Percentiles rank a stretch among this genome's conserved stretches.
Evolutionary conservation across 2,888 invertebrate species (phyloP).

Genomic region (Linyphia triangularis): DNA sequence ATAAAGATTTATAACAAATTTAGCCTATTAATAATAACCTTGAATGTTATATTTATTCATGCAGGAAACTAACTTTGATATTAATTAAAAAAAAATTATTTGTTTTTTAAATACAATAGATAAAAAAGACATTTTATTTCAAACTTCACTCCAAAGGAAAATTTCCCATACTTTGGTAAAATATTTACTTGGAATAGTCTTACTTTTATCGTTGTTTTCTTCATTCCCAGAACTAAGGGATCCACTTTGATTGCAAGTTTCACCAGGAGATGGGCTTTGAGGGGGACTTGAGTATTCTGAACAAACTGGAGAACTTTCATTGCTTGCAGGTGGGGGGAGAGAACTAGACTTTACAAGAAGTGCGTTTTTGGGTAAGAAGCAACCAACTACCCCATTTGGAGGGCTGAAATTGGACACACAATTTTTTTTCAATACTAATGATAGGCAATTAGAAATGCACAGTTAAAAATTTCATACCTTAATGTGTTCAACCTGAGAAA

Average conservation of each 20-base stretch:
- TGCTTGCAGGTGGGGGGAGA: conserved; percentile 45
- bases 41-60: too few species aligned
- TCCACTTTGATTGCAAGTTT: conserved; percentile 66
- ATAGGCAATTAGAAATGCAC: not conserved
- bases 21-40: too few species aligned
- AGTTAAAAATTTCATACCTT: not conserved
- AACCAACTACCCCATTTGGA: conserved; percentile 58
- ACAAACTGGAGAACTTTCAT: conserved; percentile 74
- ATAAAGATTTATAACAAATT: too few species aligned
- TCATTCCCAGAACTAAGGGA: conserved; percentile 71
- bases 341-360: conserved; percentile 34
- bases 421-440: not conserved
- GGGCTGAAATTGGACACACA: conserved; percentile 32
- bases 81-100: too few species aligned
- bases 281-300: conserved; percentile 76
- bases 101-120: too few species aligned
- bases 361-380: conserved; percentile 54
- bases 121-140: not conserved
- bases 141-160: not conserved
- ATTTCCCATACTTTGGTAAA: not conserved
- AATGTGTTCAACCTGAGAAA: too few species aligned
- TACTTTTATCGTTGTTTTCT: conserved; percentile 73
- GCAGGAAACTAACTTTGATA: too few species aligned
- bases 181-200: not conserved
- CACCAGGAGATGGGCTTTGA: conserved; percentile 72